Base-by-base conservation (phyloP, 2,888 invertebrate genomes). In the Macrophya alboannulata region DNA sequence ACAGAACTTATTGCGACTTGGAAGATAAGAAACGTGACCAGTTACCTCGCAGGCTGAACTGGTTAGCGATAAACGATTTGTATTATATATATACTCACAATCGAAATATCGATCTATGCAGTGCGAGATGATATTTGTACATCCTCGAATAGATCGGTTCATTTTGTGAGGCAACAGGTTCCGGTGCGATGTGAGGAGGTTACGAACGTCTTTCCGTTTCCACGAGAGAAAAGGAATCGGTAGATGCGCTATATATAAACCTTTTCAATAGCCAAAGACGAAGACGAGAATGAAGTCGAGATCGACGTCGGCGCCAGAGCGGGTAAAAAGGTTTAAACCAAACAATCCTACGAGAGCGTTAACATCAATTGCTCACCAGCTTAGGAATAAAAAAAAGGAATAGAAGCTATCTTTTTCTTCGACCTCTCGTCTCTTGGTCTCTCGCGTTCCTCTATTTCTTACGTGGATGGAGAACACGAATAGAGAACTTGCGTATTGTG, bases 281-380 rank as follows among this genome's bases (percentile, higher is more conserved):
- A 31, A 31, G 31, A 31, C 31, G 31, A 31, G 31, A 31, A 31
- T 3, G 84, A 81, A 82, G 48, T 65, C 72, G 74, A 55, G 37
- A 45, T 74, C 59, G 84, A 76, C 40, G 62, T 55, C 84, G 84
- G 74, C 74, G 74, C 76, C 84, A 74, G 84, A 74, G 17, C 59
- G 43, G 40, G 72, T 74, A 84, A 74, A 84, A 83, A 83, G 83
- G 48, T 83, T 83, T 31, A 83, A 83, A 31, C 83, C 68, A 83
- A 83, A 83, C 83, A 83, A 83, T 83, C 89, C 86, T 86, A 89
- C 90, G 89, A 88, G 88, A 87, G 90, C 88, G 89, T 89, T 89
- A 89, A 90, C 88, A 88, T 90, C 88, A 88, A 90, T 90, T 90
- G 87, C 86, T 86, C 85, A 85, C 87, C 85, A 74, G 81, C 84